Conservation (phyloP, 2,113 vertebrate genomes). For the Prinia subflava region DNA sequence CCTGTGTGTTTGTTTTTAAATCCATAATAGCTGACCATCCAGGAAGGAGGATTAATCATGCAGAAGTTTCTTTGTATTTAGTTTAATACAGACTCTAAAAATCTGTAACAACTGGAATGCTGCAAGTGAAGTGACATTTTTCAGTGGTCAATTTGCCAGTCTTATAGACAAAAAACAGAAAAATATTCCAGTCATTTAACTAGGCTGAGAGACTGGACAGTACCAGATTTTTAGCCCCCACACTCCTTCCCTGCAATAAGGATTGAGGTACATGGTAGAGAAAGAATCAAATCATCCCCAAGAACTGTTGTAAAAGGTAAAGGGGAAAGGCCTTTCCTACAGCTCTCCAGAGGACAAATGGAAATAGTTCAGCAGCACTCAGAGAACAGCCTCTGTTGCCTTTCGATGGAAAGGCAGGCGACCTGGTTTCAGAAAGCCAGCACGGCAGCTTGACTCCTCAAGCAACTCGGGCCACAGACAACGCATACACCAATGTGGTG, state of each 20-base stretch:
- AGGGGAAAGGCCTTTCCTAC: neutral
- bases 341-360: neutral
- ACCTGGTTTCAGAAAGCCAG: too few relatives aligned
- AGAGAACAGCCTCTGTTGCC: neutral
- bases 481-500: too few relatives aligned
- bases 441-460: too few relatives aligned
- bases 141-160: neutral
- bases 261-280: neutral
- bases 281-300: neutral
- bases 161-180: neutral
- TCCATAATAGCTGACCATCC: neutral
- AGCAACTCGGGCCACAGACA: too few relatives aligned
- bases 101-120: neutral
- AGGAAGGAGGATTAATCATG: neutral
- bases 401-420: too few relatives aligned
- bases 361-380: neutral
- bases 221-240: rapidly evolving
- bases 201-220: neutral
- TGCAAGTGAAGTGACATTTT: neutral
- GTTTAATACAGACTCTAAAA: neutral
- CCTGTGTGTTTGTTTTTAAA: neutral
- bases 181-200: neutral
- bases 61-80: neutral
- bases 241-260: neutral
- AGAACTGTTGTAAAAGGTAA: neutral